Evolutionary conservation across 2,113 vertebrate species (phyloP).

Genomic region (Nothoprocta pentlandii): DNA sequence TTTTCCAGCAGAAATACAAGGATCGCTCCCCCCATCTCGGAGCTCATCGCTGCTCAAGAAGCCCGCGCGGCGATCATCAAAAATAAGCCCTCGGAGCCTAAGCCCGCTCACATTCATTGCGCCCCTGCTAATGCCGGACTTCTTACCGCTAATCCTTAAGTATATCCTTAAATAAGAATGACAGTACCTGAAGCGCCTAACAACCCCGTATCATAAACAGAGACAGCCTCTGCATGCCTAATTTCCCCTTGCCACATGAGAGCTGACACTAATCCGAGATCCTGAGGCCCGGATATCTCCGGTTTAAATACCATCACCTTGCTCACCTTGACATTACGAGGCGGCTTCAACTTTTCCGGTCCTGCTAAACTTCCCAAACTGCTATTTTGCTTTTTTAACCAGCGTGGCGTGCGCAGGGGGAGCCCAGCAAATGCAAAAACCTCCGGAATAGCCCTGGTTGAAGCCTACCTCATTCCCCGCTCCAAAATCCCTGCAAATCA

Average conservation of each 20-base stretch:
- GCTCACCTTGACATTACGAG: constrained; percentile 59
- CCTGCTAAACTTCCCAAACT: constrained; percentile 17
- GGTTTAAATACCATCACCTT: constrained; percentile 39
- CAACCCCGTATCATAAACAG: constrained; percentile 59
- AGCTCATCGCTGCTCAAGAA: constrained; percentile 67
- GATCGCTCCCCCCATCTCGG: background rate
- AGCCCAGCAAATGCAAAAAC: background rate
- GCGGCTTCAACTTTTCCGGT: constrained; percentile 34
- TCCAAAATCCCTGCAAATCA: background rate
- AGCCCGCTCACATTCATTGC: constrained; percentile 68
- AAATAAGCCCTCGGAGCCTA: constrained; percentile 71
- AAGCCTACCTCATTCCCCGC: background rate
- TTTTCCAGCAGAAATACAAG: constrained; percentile 27
- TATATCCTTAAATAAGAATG: constrained; percentile 72
- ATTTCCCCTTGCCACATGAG: constrained; percentile 57
- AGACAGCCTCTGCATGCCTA: constrained; percentile 66
- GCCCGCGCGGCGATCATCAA: constrained; percentile 65
- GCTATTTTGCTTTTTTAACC: too few relatives aligned
- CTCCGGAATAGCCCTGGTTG: too few relatives aligned
- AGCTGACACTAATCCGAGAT: constrained; percentile 71
- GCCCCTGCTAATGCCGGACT: constrained; percentile 62
- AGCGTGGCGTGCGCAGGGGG: too few relatives aligned
- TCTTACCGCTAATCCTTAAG: constrained; percentile 72
- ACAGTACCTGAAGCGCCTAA: constrained; percentile 68
- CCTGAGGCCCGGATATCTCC: constrained; percentile 26